phyloP scores from a whole-genome alignment of 2,888 invertebrate genomes.

The Galeopsomyia nigrocyanea region DNA sequence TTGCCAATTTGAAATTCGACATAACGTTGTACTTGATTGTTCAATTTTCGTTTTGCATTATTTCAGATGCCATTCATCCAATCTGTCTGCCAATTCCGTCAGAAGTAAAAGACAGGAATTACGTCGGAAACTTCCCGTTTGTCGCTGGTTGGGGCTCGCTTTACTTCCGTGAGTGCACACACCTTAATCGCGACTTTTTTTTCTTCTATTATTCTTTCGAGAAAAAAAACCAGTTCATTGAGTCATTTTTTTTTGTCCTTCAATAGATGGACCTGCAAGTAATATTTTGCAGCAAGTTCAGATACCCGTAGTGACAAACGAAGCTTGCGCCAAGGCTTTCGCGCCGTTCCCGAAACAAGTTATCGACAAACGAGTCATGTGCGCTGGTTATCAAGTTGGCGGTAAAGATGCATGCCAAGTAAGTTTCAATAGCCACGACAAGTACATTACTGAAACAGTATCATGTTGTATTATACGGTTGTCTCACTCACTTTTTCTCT shows the following conservation, averaged over 20 bases:
- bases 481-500: background rate
- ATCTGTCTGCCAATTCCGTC: conserved; percentile 80
- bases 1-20: background rate
- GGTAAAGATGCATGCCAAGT: conserved; percentile 83
- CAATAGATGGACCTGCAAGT: conserved; percentile 78
- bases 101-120: conserved; percentile 71
- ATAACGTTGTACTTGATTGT: background rate
- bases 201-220: background rate
- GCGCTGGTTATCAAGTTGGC: conserved; percentile 77
- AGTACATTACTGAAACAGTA: background rate
- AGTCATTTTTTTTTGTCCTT: background rate
- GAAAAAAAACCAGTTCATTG: background rate
- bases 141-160: conserved; percentile 89
- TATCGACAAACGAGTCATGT: conserved; percentile 77
- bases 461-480: background rate
- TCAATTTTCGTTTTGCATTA: background rate
- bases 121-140: conserved; percentile 75
- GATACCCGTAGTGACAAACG: conserved; percentile 78
- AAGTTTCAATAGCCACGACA: conserved; percentile 23
- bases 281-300: conserved; percentile 76
- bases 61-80: conserved; percentile 76
- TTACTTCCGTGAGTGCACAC: conserved; percentile 74
- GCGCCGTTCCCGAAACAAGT: conserved; percentile 68
- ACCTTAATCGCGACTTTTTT: background rate
- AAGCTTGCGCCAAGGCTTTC: conserved; percentile 75